Conservation (phyloP, 2,888 invertebrate species). For the Cataglyphis cursor region DNA sequence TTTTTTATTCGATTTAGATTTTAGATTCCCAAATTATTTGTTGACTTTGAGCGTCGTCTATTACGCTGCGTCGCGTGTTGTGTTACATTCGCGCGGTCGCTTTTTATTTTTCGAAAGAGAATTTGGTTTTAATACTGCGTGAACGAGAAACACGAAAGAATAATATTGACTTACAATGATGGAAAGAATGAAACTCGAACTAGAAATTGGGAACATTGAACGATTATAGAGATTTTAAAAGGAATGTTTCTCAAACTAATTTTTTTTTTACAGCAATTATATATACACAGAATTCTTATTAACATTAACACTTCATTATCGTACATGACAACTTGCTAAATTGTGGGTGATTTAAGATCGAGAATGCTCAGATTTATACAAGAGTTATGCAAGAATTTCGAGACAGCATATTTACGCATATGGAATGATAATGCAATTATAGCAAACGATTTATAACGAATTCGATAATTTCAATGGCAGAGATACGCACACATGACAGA, state of each 20-base stretch:
- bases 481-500: background rate
- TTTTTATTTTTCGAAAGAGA: conserved; percentile 13
- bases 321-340: conserved; percentile 7
- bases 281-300: background rate
- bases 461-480: conserved; percentile 20
- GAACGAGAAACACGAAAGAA: conserved; percentile 25
- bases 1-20: background rate
- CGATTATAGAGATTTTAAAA: background rate
- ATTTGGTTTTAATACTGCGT: conserved; percentile 31
- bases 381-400: background rate
- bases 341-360: background rate
- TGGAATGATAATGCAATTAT: conserved; percentile 17
- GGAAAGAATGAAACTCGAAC: conserved; percentile 10
- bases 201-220: background rate
- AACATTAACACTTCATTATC: background rate
- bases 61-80: background rate
- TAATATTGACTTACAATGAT: background rate
- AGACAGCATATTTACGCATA: background rate
- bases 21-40: conserved; percentile 7
- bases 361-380: conserved; percentile 16
- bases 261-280: no score
- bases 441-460: background rate
- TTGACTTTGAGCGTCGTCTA: background rate
- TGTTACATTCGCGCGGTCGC: conserved; percentile 3
- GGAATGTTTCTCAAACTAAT: conserved; percentile 4